Evolutionary conservation across 2,113 vertebrate species (phyloP).

Genomic region (Gadus chalcogrammus): DNA sequence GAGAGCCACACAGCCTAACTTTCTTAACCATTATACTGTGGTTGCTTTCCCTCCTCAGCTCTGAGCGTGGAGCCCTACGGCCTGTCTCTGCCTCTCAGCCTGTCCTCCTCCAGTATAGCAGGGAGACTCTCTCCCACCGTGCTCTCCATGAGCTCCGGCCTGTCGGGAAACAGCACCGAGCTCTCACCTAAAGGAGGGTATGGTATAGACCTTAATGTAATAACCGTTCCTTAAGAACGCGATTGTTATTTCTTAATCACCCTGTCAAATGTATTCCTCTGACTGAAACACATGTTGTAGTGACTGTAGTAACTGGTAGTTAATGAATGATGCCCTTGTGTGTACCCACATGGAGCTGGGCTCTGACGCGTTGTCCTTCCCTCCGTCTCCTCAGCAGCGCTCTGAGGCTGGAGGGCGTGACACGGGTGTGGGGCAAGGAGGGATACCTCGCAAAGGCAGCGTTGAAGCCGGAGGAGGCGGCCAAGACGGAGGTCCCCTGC

Average conservation of each 20-base stretch:
- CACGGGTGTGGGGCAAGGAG: constrained; percentile 90
- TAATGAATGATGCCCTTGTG: neutral
- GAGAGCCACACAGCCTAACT: constrained; percentile 6
- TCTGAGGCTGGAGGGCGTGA: constrained; percentile 86
- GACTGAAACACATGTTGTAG: neutral
- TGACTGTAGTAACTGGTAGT: neutral
- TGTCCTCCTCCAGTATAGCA: constrained; percentile 76
- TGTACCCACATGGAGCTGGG: neutral
- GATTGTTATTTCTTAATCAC: too few relatives aligned
- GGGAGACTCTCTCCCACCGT: constrained; percentile 90
- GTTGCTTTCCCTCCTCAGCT: constrained; percentile 66
- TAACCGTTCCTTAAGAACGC: neutral
- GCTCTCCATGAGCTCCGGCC: constrained; percentile 84
- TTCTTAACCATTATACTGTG: constrained; percentile 13
- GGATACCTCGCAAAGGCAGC: constrained; percentile 84
- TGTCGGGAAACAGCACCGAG: constrained; percentile 85
- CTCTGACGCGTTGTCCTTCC: neutral
- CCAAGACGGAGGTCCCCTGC: constrained; percentile 45
- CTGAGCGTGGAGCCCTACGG: constrained; percentile 91
- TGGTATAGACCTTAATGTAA: constrained; percentile 30
- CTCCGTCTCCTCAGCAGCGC: constrained; percentile 67
- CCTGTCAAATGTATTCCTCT: too few relatives aligned
- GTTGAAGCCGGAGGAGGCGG: constrained; percentile 56
- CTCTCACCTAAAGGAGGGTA: constrained; percentile 80
- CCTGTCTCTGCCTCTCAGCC: constrained; percentile 80